These are phyloP conservation scores for Esox lucius DNA, from an alignment of 2,797 vertebrate species.

Conservation along the genomic window DNA sequence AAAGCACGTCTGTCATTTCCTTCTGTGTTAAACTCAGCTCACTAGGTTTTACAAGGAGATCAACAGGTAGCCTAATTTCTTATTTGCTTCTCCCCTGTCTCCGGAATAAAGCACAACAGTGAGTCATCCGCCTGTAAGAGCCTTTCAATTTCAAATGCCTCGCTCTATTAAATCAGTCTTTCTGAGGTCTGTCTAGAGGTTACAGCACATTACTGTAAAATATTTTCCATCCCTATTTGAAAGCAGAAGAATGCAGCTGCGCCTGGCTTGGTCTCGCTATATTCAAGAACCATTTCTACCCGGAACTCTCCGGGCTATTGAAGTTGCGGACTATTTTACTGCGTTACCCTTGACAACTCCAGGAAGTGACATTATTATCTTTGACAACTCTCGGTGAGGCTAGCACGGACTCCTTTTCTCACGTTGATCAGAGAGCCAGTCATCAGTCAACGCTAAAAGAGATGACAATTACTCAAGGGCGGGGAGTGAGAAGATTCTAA, in stretches of 20 bases:
- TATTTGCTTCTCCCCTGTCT: not conserved
- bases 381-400: constrained; percentile 33
- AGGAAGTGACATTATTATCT: constrained; percentile 61
- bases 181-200: not conserved
- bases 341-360: constrained; percentile 56
- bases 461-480: constrained; percentile 64
- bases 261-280: constrained; percentile 24
- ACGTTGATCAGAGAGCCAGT: constrained; percentile 51
- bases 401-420: not conserved
- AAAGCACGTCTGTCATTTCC: constrained; percentile 31
- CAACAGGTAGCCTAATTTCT: constrained; percentile 1
- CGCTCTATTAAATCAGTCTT: not conserved
- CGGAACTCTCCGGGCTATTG: constrained; percentile 17
- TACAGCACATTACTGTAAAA: not conserved
- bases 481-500: constrained; percentile 74
- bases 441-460: constrained; percentile 67
- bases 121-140: not conserved
- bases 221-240: too few species aligned
- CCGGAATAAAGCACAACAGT: not conserved
- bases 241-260: not conserved
- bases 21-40: constrained; percentile 18
- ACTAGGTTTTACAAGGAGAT: not conserved
- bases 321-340: constrained; percentile 30
- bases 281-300: constrained; percentile 30
- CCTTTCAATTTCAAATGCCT: constrained; percentile 1